Conservation (phyloP, 2,113 vertebrate genomes). For the Rhagologus leucostigma region DNA sequence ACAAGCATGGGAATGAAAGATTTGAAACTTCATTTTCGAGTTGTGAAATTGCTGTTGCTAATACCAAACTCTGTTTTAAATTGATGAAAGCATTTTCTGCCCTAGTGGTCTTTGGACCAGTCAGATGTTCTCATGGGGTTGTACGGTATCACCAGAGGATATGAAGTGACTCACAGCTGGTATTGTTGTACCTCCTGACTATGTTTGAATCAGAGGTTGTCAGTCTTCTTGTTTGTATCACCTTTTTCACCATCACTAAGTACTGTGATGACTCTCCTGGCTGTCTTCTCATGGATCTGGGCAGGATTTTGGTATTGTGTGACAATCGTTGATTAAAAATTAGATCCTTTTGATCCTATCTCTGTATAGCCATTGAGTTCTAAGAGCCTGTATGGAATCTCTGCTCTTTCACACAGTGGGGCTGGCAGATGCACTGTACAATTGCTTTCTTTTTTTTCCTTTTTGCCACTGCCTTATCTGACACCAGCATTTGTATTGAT, state of each 20-base stretch:
- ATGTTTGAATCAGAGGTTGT: neutral
- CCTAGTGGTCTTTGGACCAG: neutral
- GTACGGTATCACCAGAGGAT: neutral
- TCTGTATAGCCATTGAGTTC: neutral
- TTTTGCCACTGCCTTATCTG: neutral
- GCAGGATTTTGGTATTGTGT: neutral
- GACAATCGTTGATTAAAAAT: neutral
- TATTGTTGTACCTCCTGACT: neutral
- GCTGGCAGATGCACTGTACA: neutral
- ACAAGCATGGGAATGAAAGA: neutral
- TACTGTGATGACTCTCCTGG: rapidly evolving
- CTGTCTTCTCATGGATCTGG: neutral
- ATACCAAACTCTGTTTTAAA: neutral
- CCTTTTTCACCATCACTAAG: neutral
- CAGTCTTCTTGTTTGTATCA: neutral
- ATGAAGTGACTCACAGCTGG: neutral
- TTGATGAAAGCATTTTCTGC: neutral
- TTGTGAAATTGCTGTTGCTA: neutral
- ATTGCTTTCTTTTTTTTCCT: neutral
- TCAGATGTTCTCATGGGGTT: neutral
- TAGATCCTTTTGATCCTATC: neutral
- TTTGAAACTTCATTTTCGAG: neutral
- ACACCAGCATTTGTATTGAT: neutral
- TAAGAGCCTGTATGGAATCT: neutral
- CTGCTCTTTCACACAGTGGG: neutral